Evolutionary conservation across 2,113 vertebrate species (phyloP).

Genomic region (Dicerorhinus sumatrensis): DNA sequence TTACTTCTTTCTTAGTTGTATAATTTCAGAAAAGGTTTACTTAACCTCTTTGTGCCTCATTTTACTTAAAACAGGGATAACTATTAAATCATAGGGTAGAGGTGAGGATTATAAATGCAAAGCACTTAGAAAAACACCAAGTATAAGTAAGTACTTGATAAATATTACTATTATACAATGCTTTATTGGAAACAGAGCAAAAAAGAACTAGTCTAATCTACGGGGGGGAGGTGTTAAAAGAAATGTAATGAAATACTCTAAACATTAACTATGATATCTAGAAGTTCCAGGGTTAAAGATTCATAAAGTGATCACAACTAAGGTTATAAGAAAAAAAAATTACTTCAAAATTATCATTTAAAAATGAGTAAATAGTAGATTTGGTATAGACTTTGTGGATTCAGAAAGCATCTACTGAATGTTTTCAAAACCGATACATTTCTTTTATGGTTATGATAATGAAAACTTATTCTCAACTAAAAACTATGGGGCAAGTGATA

Average conservation of each 20-base stretch:
- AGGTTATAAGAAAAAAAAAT: background rate
- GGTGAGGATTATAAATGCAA: slow-evolving; percentile 29
- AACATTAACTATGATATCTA: background rate
- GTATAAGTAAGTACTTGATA: background rate
- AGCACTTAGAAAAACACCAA: background rate
- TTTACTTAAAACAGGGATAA: slow-evolving; percentile 35
- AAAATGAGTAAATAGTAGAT: slow-evolving; percentile 3
- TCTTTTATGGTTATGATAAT: background rate
- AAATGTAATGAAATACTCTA: slow-evolving; percentile 12
- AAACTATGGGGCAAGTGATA: background rate
- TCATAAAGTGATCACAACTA: slow-evolving; percentile 7
- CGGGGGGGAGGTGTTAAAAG: background rate
- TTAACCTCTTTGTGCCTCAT: background rate
- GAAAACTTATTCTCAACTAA: slow-evolving; percentile 18
- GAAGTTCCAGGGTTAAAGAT: background rate
- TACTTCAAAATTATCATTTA: slow-evolving; percentile 6
- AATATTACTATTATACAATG: background rate
- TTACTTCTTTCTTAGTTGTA: background rate
- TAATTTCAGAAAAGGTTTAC: background rate
- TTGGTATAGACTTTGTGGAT: background rate
- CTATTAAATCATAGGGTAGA: slow-evolving; percentile 1
- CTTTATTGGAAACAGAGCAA: slow-evolving; percentile 38
- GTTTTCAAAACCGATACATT: slow-evolving; percentile 22
- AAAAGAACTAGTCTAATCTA: background rate
- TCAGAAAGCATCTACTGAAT: slow-evolving; percentile 43